Evolutionary conservation across 2,113 vertebrate genomes (phyloP), one percentile per base, ranked within the genome.

Genomic region (Ploceus nigricollis): DNA sequence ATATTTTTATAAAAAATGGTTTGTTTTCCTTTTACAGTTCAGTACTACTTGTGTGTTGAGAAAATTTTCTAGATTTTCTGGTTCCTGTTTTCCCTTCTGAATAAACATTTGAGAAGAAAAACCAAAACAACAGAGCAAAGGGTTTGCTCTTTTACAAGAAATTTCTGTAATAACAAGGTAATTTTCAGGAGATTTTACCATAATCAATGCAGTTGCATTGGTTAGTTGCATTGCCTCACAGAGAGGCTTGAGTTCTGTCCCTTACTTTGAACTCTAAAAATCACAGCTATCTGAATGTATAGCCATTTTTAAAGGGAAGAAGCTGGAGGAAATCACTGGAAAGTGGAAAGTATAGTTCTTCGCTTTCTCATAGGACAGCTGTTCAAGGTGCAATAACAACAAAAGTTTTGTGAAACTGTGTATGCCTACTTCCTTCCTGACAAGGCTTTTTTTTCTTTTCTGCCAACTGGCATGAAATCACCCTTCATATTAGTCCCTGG

Each of bases 21-120:
- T 92, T 81, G 79, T 80, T 95, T 92, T 64, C 56, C 54, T 81
- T 90, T 83, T 87, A 4, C 64, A 56, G 72, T 90, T 95, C 80
- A 78, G 54, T 81, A 24, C 35, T 63, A 4, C 50, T 86, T 63
- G 45, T 80, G 18, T 56, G 51, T 82, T 84, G 80, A 82, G 73
- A 58, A 44, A 71, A 5, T 91, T 94, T 82, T 27, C 40, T 82
- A 81, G 64, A 44, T 84, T 91, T 84, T 90, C 53, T 87, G 64
- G 40, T 89, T 89, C 40, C 69, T 57, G 60, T 53, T 94, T 95
- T 68, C 77, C n/a, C 37, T 89, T 75, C 80, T 71, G 53, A 60
- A 84, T 91, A 94, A 82, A 70, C n/a, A 60, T 58, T 64, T 78
- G 33, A 42, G 37, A 13, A 30, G 7, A 5, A 54, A 83, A 72